phyloP scores from a whole-genome alignment of 2,113 vertebrate genomes.

The Agapornis roseicollis region DNA sequence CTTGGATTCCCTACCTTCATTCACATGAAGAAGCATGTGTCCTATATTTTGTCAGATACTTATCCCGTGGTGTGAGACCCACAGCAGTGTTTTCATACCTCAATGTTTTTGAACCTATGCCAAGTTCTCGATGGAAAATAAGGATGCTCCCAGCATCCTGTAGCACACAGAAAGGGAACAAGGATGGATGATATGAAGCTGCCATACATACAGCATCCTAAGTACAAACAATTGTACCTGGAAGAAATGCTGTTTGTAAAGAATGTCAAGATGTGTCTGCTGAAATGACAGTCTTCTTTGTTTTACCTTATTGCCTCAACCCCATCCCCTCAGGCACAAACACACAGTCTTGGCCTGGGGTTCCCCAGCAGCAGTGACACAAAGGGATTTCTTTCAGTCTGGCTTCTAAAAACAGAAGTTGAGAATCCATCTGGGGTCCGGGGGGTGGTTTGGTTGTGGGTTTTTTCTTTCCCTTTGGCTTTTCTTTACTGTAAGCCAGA shows the following conservation, averaged over 20 bases:
- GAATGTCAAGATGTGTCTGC: not conserved
- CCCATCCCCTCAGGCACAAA: not conserved
- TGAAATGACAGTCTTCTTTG: not conserved
- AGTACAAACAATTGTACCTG: not conserved
- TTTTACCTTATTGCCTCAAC: not conserved
- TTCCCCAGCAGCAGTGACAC: not conserved
- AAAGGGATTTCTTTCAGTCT: not conserved
- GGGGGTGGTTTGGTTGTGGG: rapidly evolving
- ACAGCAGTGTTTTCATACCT: not conserved
- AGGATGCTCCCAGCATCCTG: not conserved
- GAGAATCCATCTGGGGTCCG: not conserved
- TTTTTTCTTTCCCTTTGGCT: not conserved
- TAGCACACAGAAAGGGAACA: not conserved
- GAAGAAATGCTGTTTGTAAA: not conserved
- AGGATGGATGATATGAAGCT: not conserved
- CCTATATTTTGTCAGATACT: not conserved
- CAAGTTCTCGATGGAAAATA: not conserved
- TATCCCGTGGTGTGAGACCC: not conserved
- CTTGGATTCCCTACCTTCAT: not conserved
- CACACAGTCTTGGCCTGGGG: rapidly evolving
- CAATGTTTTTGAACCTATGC: not conserved
- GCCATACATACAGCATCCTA: not conserved
- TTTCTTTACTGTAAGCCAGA: not conserved
- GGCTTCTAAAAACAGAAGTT: not conserved
- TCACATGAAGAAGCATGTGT: not conserved